Conservation (phyloP, 2,113 vertebrate genomes). For the Pituophis catenifer region DNA sequence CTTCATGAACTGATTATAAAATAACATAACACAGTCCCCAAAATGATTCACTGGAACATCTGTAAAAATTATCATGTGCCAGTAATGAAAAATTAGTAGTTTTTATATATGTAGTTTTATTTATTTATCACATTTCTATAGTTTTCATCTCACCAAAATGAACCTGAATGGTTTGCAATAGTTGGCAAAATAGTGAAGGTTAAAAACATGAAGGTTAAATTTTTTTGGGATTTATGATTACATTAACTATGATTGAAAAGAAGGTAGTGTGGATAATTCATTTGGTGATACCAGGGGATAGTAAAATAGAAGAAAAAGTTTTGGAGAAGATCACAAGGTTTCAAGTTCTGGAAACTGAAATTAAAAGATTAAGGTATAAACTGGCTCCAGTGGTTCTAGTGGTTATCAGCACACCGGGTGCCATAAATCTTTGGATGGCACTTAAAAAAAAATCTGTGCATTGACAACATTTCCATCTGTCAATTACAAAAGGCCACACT, state of each 20-base stretch:
- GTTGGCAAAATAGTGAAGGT: neutral
- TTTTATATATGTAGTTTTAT: neutral
- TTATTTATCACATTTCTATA: neutral
- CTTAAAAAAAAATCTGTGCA: neutral
- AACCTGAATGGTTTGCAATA: neutral
- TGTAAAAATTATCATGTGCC: neutral
- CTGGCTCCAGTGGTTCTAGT: neutral
- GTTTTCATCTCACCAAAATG: neutral
- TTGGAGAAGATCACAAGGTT: neutral
- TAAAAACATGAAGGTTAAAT: neutral
- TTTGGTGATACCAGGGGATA: neutral
- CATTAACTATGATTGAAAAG: neutral
- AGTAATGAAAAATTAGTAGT: neutral
- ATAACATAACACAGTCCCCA: neutral
- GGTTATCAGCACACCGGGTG: neutral
- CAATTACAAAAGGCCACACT: neutral
- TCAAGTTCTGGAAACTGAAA: neutral
- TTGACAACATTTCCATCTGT: neutral
- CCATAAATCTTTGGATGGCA: neutral
- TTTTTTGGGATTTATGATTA: neutral
- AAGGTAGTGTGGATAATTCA: neutral
- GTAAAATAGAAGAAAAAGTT: neutral
- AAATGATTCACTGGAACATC: neutral
- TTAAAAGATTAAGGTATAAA: neutral
- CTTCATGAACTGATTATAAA: too few species aligned